Evolutionary conservation across 2,888 invertebrate species (phyloP), one percentile per base, ranked within the genome.

Genomic region (Orthosia gracilis): DNA sequence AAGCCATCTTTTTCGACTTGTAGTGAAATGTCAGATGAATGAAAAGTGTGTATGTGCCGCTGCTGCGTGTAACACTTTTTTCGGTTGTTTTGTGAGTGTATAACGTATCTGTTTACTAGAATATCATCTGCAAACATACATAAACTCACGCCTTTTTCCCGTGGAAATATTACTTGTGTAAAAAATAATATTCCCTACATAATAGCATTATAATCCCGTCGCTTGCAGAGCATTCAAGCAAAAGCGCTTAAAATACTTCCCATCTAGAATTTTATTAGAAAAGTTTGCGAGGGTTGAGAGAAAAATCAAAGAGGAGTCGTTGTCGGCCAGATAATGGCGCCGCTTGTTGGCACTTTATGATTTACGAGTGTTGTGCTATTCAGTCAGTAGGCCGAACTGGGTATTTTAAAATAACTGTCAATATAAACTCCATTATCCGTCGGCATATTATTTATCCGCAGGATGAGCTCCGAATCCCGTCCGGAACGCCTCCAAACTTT

Each of bases 371-470:
- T 78, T 83, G 69, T 66, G 78, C 73, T 83, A 65, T 82, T 75
- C 76, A 76, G n/a, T 68, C 50, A 40, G 55, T 18, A 55, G 66
- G 69, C 63, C 52, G n/a, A 55, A 55, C 64, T 49, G 58, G 64
- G 54, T 79, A 73, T 82, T 85, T 79, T 78, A 84, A 80, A 86
- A 85, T 79, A 81, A 82, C 69, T 74, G 86, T 84, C 86, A 83
- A 89, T 86, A 85, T 79, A 87, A 87, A 85, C 76, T 84, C 84
- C 81, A 85, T 87, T 87, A 85, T 78, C 65, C 79, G 67, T 67
- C 59, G 54, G 80, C 81, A 80, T 86, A 86, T 88, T 89, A 88
- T 89, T 89, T 87, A 88, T 87, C 82, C 78, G 73, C 74, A 81
- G 83, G 74, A 74, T 85, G 69, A 84, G 77, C 57, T n/a, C 73